Evolutionary conservation across 2,797 vertebrate genomes (phyloP), one percentile per base, ranked within the genome.

Genomic region (Clarias fuscus): DNA sequence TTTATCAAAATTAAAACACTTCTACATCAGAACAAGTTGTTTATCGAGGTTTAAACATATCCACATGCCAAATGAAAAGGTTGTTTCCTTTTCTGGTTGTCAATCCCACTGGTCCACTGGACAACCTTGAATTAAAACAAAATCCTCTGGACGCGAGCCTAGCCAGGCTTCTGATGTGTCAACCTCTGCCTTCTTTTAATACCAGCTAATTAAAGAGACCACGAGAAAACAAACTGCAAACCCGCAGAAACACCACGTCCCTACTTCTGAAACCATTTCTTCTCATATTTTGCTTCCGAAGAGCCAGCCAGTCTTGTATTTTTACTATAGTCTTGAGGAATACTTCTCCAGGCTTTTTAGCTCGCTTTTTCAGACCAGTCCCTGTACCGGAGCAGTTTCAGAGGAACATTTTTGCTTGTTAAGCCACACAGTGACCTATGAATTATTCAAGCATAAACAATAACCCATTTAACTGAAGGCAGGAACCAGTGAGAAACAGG

Each of bases 161-260:
- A 30, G 37, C 30, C 1, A 15, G 5, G 77, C 37, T 80, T 0
- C 78, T 27, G 59, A 65, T 80, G n/a, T 27, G 7, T 18, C 59
- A 17, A 5, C 8, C 5, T 14, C 17, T 58, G n/a, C n/a, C 14
- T 58, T 76, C 2, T 24, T 5, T 79, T 61, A 14, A 24, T 40
- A 40, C 33, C 20, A 33, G 30, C 30, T 11, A 24, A 48, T 59
- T 14, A 18, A 59, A 59, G 18, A 4, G 73, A 30, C n/a, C 48
- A 56, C 15, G 56, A 30, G n/a, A 61, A 30, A 14, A 5, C 30
- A 24, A 24, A 78, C 5, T 6, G 18, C 22, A 78, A 61, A 40
- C 11, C 13, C n/a, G 37, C 7, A 22, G n/a, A 20, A 37, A 24
- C 7, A 7, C 4, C 56, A 37, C 93, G 92, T 37, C 67, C 20